Evolutionary conservation across 2,113 vertebrate genomes (phyloP), one percentile per base, ranked within the genome.

Genomic region (Circaetus cinerascens): DNA sequence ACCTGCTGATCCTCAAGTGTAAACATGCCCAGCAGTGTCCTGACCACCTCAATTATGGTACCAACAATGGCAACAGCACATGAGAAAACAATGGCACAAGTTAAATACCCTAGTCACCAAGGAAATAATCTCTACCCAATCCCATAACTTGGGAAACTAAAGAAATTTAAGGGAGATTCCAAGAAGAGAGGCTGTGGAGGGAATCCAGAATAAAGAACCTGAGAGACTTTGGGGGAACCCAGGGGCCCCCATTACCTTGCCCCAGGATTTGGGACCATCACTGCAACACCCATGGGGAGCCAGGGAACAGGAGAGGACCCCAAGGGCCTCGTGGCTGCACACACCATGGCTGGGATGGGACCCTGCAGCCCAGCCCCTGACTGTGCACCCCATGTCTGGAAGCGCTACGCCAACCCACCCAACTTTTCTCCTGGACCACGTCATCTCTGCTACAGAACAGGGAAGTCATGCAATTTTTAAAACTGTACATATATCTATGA

Each of bases 351-450:
- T 67, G 25, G 53, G 17, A 57, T 30, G 9, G 5, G 19, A 57
- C 6, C 19, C 23, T 64, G 13, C 29, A n/a, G 23, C 13, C 34
- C n/a, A 56, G 18, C 4, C 27, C 26, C 34, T 38, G 15, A 22
- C 2, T 1, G 43, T 14, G 23, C 19, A 51, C 9, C 7, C 8
- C 4, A 18, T n/a, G n/a, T n/a, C 51, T 41, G 15, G 9, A 67
- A 29, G 10, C 0, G 0, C 6, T 66, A 11, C 1, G 3, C 6
- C 18, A 48, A 67, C 6, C 6, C 13, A 66, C n/a, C 2, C 26
- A 62, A 4, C 46, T 73, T 68, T 84, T 73, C 59, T 66, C n/a
- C 19, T 48, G 22, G 6, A 32, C 45, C 13, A 73, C 2, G 0
- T 34, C 8, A 25, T 48, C 51, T 67, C 45, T 78, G 5, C 23